Conservation (phyloP, 1,140 invertebrate species). For the Drosophila takahashii region DNA sequence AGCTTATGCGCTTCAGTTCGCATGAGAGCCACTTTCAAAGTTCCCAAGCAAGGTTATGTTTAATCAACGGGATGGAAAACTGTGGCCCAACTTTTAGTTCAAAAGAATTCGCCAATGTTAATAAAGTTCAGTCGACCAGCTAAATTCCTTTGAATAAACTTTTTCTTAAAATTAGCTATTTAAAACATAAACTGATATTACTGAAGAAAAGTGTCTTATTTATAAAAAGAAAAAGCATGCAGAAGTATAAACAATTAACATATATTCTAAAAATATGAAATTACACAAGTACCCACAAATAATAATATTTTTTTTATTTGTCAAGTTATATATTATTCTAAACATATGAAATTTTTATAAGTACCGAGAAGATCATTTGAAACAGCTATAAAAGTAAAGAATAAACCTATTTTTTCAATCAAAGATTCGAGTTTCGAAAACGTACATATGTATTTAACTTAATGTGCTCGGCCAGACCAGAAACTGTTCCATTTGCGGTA, state of each 20-base stretch:
- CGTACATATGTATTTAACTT: neutral
- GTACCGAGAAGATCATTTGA: too few relatives aligned
- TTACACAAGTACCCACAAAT: too few relatives aligned
- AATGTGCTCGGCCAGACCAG: neutral
- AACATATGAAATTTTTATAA: too few relatives aligned
- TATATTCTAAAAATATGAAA: too few relatives aligned
- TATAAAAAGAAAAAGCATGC: too few relatives aligned
- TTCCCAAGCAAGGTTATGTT: constrained; percentile 13
- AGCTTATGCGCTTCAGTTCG: constrained; percentile 23
- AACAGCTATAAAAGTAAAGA: neutral
- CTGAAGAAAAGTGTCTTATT: too few relatives aligned
- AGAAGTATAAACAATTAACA: too few relatives aligned
- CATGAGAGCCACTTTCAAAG: constrained; percentile 28
- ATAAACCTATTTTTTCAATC: neutral
- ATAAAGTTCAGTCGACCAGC: neutral
- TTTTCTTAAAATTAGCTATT: neutral
- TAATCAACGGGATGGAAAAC: constrained; percentile 11
- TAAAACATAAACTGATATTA: too few relatives aligned
- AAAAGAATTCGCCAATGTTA: neutral
- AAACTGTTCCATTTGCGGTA: too few relatives aligned
- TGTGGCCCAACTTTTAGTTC: constrained; percentile 20
- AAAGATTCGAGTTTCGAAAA: neutral
- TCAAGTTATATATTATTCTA: too few relatives aligned
- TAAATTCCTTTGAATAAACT: constrained; percentile 1
- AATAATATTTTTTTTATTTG: too few relatives aligned